phyloP scores from a whole-genome alignment of 2,113 vertebrate genomes.

The Chlorodrepanis virens region DNA sequence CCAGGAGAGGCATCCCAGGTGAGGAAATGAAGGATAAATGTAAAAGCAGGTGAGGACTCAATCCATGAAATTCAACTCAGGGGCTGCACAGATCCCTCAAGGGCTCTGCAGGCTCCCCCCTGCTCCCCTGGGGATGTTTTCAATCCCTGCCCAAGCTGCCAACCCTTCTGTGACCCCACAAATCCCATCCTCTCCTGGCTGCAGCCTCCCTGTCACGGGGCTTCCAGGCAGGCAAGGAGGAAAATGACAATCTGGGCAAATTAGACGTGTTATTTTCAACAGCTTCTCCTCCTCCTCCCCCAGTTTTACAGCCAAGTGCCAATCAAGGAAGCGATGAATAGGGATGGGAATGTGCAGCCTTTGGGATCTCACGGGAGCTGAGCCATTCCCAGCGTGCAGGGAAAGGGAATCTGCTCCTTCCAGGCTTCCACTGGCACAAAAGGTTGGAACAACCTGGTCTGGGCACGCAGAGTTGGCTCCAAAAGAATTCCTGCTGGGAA shows the following conservation, averaged over 20 bases:
- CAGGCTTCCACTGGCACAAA: not conserved
- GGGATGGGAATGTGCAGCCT: not conserved
- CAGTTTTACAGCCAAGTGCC: conserved; percentile 13
- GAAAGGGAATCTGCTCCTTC: not conserved
- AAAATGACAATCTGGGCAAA: conserved; percentile 37
- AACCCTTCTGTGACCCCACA: not conserved
- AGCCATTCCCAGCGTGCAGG: not conserved
- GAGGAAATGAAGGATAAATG: not conserved
- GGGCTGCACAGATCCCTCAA: not conserved
- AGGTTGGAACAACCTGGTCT: not conserved
- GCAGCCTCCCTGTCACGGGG: not conserved
- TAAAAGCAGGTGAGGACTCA: not conserved
- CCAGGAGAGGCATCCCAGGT: not conserved
- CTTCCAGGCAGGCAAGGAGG: not conserved
- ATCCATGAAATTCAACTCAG: not conserved
- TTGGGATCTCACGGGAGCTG: not conserved
- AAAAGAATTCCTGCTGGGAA: not conserved
- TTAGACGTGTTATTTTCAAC: conserved; percentile 25
- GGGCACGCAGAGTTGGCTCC: not conserved
- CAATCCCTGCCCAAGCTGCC: not conserved
- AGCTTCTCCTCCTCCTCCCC: conserved; percentile 7
- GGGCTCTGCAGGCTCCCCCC: not conserved
- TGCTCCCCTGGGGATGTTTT: not conserved
- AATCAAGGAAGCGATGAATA: conserved; percentile 29
- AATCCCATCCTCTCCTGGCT: not conserved